Percentiles rank a stretch among this genome's conserved stretches.
Evolutionary conservation across 1,140 invertebrate species (phyloP).

Genomic region (Atta colombica): DNA sequence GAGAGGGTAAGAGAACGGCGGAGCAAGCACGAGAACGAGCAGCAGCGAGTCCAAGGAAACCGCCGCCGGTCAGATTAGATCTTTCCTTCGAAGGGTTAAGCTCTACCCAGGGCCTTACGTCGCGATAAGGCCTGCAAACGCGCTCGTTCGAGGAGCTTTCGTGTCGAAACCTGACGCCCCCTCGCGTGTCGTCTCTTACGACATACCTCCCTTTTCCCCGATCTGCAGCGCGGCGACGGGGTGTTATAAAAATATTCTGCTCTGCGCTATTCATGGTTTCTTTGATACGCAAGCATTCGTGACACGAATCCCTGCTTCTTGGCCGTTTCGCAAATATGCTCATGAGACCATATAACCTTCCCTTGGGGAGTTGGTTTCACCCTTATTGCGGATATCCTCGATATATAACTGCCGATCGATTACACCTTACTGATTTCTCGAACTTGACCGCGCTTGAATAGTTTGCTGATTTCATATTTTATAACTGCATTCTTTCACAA

Average conservation of each 20-base stretch:
- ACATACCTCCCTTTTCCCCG: background rate
- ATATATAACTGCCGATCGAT: background rate
- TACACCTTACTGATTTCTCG: constrained; percentile 13
- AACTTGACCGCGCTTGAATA: constrained; percentile 52
- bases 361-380: background rate
- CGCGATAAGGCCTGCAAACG: constrained; percentile 80
- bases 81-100: constrained; percentile 52
- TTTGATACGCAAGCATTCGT: constrained; percentile 48
- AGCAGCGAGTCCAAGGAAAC: constrained; percentile 54
- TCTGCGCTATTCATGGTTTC: constrained; percentile 29
- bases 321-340: constrained; percentile 43
- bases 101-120: constrained; percentile 61
- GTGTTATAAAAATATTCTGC: constrained; percentile 57
- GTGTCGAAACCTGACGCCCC: constrained; percentile 72
- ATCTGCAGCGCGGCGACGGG: background rate
- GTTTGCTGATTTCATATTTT: background rate
- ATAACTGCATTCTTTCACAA: background rate
- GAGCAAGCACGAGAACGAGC: constrained; percentile 53
- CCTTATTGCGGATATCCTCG: constrained; percentile 27
- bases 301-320: constrained; percentile 50
- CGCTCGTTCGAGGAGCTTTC: constrained; percentile 78
- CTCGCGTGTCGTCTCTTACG: constrained; percentile 26
- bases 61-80: constrained; percentile 45
- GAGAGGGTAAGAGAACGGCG: constrained; percentile 26
- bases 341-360: background rate